Conservation (phyloP, 2,113 vertebrate species). For the Hippocampus mohnikei region DNA sequence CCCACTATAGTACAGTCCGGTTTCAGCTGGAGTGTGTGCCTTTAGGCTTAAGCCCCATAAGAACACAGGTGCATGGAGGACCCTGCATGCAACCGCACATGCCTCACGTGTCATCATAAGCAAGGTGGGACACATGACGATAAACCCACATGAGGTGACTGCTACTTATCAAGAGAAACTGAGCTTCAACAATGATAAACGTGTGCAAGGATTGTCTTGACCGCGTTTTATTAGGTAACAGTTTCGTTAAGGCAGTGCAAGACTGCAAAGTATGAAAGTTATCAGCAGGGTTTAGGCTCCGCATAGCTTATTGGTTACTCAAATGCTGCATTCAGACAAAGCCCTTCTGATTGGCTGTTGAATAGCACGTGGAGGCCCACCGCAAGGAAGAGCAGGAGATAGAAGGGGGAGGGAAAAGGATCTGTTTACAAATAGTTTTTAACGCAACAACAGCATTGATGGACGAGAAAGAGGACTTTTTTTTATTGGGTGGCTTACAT, state of each 20-base stretch:
- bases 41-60: background rate
- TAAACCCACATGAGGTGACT: background rate
- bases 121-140: background rate
- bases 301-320: slow-evolving; percentile 47
- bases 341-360: slow-evolving; percentile 44
- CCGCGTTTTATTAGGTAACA: slow-evolving; percentile 1
- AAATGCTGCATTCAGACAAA: slow-evolving; percentile 54
- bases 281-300: slow-evolving; percentile 31
- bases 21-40: no score
- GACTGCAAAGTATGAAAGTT: slow-evolving; percentile 27
- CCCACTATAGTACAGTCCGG: no score
- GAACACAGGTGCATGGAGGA: background rate
- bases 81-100: background rate
- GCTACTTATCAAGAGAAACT: background rate
- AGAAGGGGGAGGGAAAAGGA: slow-evolving; percentile 13
- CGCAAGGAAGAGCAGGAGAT: slow-evolving; percentile 7
- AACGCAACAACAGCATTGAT: slow-evolving; percentile 36
- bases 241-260: slow-evolving; percentile 15
- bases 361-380: slow-evolving; percentile 9
- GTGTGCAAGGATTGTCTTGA: background rate
- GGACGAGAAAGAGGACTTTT: background rate
- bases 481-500: background rate
- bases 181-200: background rate
- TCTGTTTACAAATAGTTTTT: slow-evolving; percentile 58
- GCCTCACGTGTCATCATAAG: background rate